These are phyloP conservation scores for Enteromius thamalakanensis DNA, from an alignment of 2,797 vertebrate genomes.

Conservation along the genomic window DNA sequence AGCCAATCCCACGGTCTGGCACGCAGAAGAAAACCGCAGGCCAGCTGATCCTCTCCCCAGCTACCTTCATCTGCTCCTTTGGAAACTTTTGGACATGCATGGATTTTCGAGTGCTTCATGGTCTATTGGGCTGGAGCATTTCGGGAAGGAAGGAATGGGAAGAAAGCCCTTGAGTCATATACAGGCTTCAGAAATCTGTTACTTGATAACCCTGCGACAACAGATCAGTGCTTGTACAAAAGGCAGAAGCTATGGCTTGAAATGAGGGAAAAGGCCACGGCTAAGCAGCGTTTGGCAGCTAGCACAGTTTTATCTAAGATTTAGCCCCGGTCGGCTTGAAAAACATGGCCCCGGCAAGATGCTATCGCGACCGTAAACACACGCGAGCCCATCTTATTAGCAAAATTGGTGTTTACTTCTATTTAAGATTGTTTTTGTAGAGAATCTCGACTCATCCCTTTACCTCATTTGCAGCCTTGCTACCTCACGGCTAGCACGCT, in stretches of 20 bases:
- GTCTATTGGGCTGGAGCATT: slow-evolving; percentile 61
- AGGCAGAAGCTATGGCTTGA: slow-evolving; percentile 40
- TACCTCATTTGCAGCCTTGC: slow-evolving; percentile 39
- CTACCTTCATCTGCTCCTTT: slow-evolving; percentile 78
- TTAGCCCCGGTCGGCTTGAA: background rate
- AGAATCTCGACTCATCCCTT: slow-evolving; percentile 20
- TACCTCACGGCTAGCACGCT: slow-evolving; percentile 26
- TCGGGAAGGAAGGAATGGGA: slow-evolving; percentile 12
- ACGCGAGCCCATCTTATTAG: background rate
- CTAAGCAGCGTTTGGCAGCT: slow-evolving; percentile 10
- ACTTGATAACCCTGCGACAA: slow-evolving; percentile 59
- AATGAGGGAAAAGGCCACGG: slow-evolving; percentile 19
- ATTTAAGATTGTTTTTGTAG: slow-evolving; percentile 1
- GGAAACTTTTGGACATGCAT: slow-evolving; percentile 73
- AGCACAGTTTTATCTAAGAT: background rate
- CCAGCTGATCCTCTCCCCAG: slow-evolving; percentile 75
- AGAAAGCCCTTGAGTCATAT: slow-evolving; percentile 48
- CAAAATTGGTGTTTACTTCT: background rate
- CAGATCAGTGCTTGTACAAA: slow-evolving; percentile 54
- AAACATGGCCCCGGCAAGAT: background rate
- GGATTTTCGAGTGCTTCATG: slow-evolving; percentile 63
- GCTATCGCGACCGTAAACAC: background rate
- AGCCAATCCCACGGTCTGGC: slow-evolving; percentile 86
- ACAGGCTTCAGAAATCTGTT: slow-evolving; percentile 38
- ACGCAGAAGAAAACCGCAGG: slow-evolving; percentile 74